Conservation (phyloP, 2,888 invertebrate genomes). For the Sarcophaga caerulescens region DNA sequence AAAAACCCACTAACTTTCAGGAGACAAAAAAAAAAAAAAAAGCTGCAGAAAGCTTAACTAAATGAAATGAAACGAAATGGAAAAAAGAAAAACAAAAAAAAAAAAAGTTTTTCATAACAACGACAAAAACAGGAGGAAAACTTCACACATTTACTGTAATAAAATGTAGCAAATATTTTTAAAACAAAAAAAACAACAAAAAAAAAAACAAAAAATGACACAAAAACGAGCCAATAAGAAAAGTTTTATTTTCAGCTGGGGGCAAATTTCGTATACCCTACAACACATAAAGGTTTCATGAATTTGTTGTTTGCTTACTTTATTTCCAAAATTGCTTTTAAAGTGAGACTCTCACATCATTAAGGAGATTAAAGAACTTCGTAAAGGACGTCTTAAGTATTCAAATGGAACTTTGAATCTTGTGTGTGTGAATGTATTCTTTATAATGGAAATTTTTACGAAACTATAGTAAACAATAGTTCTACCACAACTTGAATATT, state of each 20-base stretch:
- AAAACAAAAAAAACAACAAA: neutral
- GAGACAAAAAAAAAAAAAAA: neutral
- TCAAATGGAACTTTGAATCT: neutral
- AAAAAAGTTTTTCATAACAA: slow-evolving; percentile 31
- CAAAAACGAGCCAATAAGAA: neutral
- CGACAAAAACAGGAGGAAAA: slow-evolving; percentile 19
- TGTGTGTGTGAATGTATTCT: neutral
- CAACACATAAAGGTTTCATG: neutral
- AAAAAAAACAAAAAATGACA: neutral
- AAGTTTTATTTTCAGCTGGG: slow-evolving; percentile 40
- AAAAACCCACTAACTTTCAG: slow-evolving; percentile 50
- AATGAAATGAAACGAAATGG: slow-evolving; percentile 20
- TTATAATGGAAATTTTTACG: too few relatives aligned
- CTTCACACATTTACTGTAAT: slow-evolving; percentile 59
- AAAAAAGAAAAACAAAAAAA: slow-evolving; percentile 32
- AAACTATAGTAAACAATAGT: neutral
- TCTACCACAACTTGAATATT: neutral
- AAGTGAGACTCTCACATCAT: neutral
- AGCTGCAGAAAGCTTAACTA: slow-evolving; percentile 3
- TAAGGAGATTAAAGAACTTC: neutral
- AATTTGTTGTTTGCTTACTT: neutral
- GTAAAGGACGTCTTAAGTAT: neutral
- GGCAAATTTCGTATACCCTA: slow-evolving; percentile 28
- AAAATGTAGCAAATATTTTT: slow-evolving; percentile 58
- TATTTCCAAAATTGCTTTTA: neutral